Evolutionary conservation across 2,113 vertebrate species (phyloP).

Genomic region (Brevimyrus niger): DNA sequence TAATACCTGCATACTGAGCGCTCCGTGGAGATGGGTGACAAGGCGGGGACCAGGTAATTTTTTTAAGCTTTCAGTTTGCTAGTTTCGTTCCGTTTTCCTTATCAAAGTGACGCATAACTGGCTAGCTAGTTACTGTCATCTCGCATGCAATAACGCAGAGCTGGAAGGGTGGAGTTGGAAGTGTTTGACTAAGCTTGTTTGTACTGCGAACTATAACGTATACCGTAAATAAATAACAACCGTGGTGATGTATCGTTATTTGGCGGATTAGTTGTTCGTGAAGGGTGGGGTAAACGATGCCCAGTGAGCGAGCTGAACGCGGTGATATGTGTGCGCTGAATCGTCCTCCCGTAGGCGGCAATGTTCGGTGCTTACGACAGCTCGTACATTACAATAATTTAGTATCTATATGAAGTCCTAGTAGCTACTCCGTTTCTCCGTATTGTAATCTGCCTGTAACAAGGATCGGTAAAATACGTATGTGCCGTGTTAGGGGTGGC

Average conservation of each 20-base stretch:
- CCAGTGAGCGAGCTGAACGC: neutral
- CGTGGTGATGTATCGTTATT: neutral
- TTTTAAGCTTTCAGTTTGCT: neutral
- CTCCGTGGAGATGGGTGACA: conserved; percentile 51
- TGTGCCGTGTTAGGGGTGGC: neutral
- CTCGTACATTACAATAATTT: neutral
- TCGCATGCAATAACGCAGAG: conserved; percentile 3
- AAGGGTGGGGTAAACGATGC: conserved; percentile 2
- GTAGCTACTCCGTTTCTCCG: neutral
- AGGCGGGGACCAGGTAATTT: conserved; percentile 53
- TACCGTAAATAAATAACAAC: neutral
- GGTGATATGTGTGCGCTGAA: neutral
- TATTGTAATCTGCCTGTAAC: neutral
- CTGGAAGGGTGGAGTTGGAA: conserved; percentile 11
- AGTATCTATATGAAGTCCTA: neutral
- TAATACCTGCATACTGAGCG: conserved; percentile 13
- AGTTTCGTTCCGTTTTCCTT: neutral
- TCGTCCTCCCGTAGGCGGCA: conserved; percentile 4
- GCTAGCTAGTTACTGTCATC: neutral
- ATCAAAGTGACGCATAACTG: neutral
- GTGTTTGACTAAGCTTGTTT: neutral
- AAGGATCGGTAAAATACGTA: neutral
- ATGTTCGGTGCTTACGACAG: neutral
- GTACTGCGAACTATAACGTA: neutral
- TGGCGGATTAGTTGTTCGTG: neutral